Conservation (phyloP, 2,797 vertebrate genomes). For the Neosilurus hyrtlii region DNA sequence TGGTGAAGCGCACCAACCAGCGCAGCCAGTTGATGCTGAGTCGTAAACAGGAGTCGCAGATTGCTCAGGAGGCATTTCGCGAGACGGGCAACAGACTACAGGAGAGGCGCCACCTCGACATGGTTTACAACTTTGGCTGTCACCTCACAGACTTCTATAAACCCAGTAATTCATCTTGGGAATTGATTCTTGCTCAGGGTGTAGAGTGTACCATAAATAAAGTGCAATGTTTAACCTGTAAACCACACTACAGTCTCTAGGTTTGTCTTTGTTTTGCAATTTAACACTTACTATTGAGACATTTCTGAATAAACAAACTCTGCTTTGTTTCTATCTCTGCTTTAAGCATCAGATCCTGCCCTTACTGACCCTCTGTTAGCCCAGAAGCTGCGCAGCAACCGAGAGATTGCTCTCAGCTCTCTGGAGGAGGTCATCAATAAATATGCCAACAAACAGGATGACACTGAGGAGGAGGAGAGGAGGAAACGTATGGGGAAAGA, state of each 20-base stretch:
- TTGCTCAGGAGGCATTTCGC: conserved; percentile 85
- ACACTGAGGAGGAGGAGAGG: conserved; percentile 75
- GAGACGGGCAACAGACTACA: conserved; percentile 84
- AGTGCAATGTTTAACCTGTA: no score
- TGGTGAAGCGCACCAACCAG: conserved; percentile 74
- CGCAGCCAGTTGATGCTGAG: conserved; percentile 74
- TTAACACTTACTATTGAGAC: background rate
- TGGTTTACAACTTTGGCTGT: conserved; percentile 90
- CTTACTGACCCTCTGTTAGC: conserved; percentile 66
- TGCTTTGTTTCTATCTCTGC: background rate
- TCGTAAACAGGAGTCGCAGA: conserved; percentile 73
- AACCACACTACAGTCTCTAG: no score
- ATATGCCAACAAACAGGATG: conserved; percentile 79
- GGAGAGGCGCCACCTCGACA: conserved; percentile 83
- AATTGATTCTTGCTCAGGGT: background rate
- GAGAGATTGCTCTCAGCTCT: conserved; percentile 69
- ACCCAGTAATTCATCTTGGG: conserved; percentile 64
- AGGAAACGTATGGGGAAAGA: conserved; percentile 60
- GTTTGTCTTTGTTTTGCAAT: background rate
- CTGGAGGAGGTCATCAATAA: conserved; percentile 82
- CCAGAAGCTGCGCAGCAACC: conserved; percentile 77
- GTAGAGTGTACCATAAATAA: background rate
- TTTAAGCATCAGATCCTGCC: conserved; percentile 79
- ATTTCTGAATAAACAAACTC: background rate
- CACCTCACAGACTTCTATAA: conserved; percentile 83